Evolutionary conservation across 2,797 vertebrate species (phyloP), one percentile per base, ranked within the genome.

Genomic region (Margarornis squamiger): DNA sequence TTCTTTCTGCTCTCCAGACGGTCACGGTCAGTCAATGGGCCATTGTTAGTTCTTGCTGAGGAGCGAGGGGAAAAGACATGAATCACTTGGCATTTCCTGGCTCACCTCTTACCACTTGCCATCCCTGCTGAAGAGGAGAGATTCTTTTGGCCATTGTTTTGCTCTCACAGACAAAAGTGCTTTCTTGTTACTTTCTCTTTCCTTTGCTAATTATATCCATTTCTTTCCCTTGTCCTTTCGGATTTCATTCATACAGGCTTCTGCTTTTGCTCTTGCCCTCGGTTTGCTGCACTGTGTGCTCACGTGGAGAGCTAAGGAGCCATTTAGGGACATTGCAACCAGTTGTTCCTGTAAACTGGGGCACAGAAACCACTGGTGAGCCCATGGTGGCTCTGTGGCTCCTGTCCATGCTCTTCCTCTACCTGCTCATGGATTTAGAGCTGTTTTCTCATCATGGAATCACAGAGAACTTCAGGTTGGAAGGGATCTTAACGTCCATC

Each of bases 401-500:
- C 38, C 46, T 81, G 48, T 29, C 66, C 36, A 24, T 52, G 13
- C 24, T 22, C 49, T 49, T 70, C 30, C 38, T 83, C 13, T 48
- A 54, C 38, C 54, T 43, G 39, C 54, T 75, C 5, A 2, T 55
- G 73, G 54, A 39, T 30, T 74, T 36, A 10, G 13, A 75, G 62
- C 36, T 66, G 23, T 54, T 76, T 45, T 39, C 39, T 68, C 24
- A 0, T 2, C 30, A 81, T 2, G n/a, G 39, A 48, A 14, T 21
- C 3, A 9, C 11, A 70, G 48, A 20, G 23, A 24, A 22, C 1
- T 68, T 49, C n/a, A n/a, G n/a, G n/a, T 0, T 32, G 15, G 13
- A 9, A 51, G 2, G 9, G 24, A 51, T 3, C 29, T 0, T 0
- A 20, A 41, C 58, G 20, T 10, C 8, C 62, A 2, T 0, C 48